Base-by-base conservation (phyloP, 2,113 vertebrate genomes). In the Clarias gariepinus region DNA sequence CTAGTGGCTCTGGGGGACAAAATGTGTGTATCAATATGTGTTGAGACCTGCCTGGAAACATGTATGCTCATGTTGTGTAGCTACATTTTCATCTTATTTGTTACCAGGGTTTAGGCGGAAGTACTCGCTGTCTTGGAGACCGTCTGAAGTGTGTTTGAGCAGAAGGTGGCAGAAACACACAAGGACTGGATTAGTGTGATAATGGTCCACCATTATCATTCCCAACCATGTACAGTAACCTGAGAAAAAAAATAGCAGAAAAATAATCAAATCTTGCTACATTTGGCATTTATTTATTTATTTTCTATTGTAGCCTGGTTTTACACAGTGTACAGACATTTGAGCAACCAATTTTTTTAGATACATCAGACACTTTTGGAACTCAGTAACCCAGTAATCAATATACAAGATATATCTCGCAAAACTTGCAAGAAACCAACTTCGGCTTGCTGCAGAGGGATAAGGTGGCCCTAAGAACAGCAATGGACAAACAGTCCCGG, bases 181-280 rank as follows among this genome's bases (percentile, higher is more conserved):
- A 57, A 97, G 94, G 85, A 95, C 95, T 0, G 96, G 96, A 89
- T 97, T 97, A 91, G 91, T 96, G 64, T 97, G 97, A 87, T 97
- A 94, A 84, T 97, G 96, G 87, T 97, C 96, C 84, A 96, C 94
- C 61, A 95, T 96, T 81, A 98, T 96, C 97, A 98, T 97, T 71
- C 97, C 96, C 15, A 96, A 89, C 97, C 97, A 98, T 0, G 96
- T 97, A 0, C 69, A 91, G 91, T 96, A 97, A 33, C 96, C 97
- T 97, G 89, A 36, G 23, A 30, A 68, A 3, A 15, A 61, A 41
- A 11, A 68, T 12, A 64, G 19, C 12, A 81, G 2, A 55, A n/a
- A 8, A 77, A 33, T 82, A 11, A 47, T 69, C 79, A 33, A 36
- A 33, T 69, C 33, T 66, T 78, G 4, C 7, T 78, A 25, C 41